Base-by-base conservation (phyloP, 2,888 invertebrate species). In the Augiades crinisus region DNA sequence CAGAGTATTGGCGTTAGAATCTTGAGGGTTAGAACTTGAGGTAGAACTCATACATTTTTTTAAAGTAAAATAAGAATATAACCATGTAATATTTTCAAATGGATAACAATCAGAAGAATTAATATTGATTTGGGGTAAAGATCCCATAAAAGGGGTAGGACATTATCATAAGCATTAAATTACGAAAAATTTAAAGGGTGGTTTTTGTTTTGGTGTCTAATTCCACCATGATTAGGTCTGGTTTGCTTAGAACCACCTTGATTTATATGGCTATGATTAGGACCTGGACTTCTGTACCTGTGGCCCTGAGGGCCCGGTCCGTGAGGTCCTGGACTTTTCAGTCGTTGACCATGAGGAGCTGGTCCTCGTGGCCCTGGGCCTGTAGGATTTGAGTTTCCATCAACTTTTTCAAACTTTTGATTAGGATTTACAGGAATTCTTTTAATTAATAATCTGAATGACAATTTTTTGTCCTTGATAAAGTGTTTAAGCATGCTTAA, bases 371-470 rank as follows among this genome's bases (percentile, higher is more conserved):
- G 33, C 1, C 21, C 33, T 1, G 13, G 5, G 21, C 16, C 41
- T 22, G 60, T 56, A 6, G 53, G 55, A 3, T 59, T 56, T 7
- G 10, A 17, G 14, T 68, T 68, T n/a, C 62, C 65, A 45, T 65
- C 64, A 8, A 51, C 60, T 13, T 69, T 68, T 31, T 63, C 68
- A 49, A 64, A 66, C 34, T 65, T 66, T 4, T 54, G 55, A 4
- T 53, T 61, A 13, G 58, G 58, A 5, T 58, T 58, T 2, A 60
- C 57, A 8, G 72, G 68, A 22, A 72, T 62, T 47, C 69, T 77
- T 59, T 77, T 81, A 6, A 87, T 75, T 37, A 72, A 72, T 58
- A 83, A 81, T 57, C 72, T 67, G 53, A 88, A 84, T 1, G 71
- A 66, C 41, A 84, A 13, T 50, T 70, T 77, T 50, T 73, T 78